Conservation (phyloP, 2,888 invertebrate genomes). For the Orchestes rusci region DNA sequence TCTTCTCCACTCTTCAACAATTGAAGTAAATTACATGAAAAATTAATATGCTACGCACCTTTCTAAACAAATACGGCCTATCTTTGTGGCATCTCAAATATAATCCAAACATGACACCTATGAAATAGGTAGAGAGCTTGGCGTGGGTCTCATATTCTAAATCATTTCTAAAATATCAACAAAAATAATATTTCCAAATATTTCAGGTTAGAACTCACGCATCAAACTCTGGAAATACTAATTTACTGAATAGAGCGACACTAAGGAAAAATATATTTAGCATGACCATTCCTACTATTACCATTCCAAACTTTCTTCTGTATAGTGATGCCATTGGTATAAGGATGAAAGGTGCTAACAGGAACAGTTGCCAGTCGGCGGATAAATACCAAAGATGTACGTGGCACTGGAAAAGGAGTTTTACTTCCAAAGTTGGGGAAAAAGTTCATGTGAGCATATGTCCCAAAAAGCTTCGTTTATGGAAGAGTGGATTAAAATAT, state of each 20-base stretch:
- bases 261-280: slow-evolving; percentile 12
- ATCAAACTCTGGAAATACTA: slow-evolving; percentile 19
- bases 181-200: neutral
- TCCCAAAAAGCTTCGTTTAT: no score
- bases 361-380: slow-evolving; percentile 40
- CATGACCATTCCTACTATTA: slow-evolving; percentile 13
- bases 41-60: slow-evolving; percentile 4
- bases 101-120: slow-evolving; percentile 23
- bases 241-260: slow-evolving; percentile 13
- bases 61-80: slow-evolving; percentile 14
- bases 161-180: neutral
- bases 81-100: slow-evolving; percentile 19
- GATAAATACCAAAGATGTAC: slow-evolving; percentile 40
- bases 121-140: slow-evolving; percentile 23
- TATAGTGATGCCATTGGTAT: slow-evolving; percentile 32
- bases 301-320: slow-evolving; percentile 13
- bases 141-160: slow-evolving; percentile 25
- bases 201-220: slow-evolving; percentile 22
- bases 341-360: slow-evolving; percentile 35
- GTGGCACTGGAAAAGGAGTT: slow-evolving; percentile 34
- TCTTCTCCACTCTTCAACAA: no score
- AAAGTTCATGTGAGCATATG: no score
- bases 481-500: no score
- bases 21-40: no score
- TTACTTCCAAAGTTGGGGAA: no score